Evolutionary conservation across 2,888 invertebrate genomes (phyloP).

Genomic region (Chloroclysta siterata): DNA sequence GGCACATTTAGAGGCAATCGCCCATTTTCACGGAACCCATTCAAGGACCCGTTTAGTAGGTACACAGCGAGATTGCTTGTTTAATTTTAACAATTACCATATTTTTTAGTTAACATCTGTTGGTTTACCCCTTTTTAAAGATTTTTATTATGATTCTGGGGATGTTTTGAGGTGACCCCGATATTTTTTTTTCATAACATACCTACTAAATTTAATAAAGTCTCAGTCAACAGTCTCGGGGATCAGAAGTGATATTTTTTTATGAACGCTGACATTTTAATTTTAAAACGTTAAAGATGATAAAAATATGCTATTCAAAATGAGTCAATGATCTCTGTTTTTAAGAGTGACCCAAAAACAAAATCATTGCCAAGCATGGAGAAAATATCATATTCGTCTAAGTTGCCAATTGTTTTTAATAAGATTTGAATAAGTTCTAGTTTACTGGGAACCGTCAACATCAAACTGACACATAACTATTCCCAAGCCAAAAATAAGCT

Average conservation of each 20-base stretch:
- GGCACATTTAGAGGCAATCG: slow-evolving; percentile 69
- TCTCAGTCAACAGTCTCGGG: too few species aligned
- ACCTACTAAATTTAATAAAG: background rate
- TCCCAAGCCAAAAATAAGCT: background rate
- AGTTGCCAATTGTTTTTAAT: too few species aligned
- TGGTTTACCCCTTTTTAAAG: slow-evolving; percentile 61
- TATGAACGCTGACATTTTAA: too few species aligned
- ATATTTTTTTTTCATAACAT: background rate
- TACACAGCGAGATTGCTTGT: slow-evolving; percentile 72
- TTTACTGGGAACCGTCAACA: too few species aligned
- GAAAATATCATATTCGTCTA: too few species aligned
- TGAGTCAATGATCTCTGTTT: too few species aligned
- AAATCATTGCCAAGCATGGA: too few species aligned
- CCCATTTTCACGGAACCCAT: slow-evolving; percentile 68
- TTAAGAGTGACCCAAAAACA: too few species aligned
- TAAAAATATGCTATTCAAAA: too few species aligned
- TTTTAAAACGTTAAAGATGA: too few species aligned
- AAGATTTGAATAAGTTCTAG: too few species aligned
- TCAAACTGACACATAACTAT: background rate
- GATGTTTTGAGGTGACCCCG: slow-evolving; percentile 20
- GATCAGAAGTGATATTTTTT: too few species aligned
- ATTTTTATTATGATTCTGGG: slow-evolving; percentile 58
- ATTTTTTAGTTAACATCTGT: slow-evolving; percentile 68
- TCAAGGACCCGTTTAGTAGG: slow-evolving; percentile 56
- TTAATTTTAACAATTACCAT: slow-evolving; percentile 74